Evolutionary conservation across 1,140 invertebrate species (phyloP), one percentile per base, ranked within the genome.

Genomic region (Heliconius hermathena): DNA sequence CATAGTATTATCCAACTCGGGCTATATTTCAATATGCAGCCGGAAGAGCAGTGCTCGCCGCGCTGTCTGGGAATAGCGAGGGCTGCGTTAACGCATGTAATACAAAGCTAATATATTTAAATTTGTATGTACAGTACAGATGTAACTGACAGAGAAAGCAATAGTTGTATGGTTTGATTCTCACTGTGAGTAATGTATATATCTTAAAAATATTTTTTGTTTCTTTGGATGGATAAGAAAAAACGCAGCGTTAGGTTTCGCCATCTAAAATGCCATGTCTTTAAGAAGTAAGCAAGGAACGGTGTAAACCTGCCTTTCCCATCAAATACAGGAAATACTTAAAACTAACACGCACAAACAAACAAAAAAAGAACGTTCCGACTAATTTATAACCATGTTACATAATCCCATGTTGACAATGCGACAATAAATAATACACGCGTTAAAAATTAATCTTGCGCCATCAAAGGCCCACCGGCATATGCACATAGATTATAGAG

Each of bases 1-100:
- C 70, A 54, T 1, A 70, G 20, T 76, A 36, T 77, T 77, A 77
- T 77, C 71, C 22, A 71, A 71, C 76, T 71, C 57, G 33, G 36
- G 33, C 71, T 70, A 78, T 78, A 74, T 70, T 74, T 49, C 57
- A 81, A 75, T 71, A 71, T 79, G 70, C 78, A 80, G 76, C 81
- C 83, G 83, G 80, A 83, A 86, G 81, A 79, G 76, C 78, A 79
- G 74, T 20, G 79, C 73, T 66, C 83, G 83, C 84, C 84, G 81
- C 81, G 85, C 85, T 80, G 85, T 87, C 85, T 87, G 85, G 81
- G 85, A 83, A 83, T 80, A 84, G 76, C 74, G 80, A 73, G 74
- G 72, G 79, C 72, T 81, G 84, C 77, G 79, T 77, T 57, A 36
- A 70, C 82, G 78, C 80, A 76, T 71, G 70, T 71, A 71, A 36